Percentiles rank a stretch among this genome's conserved stretches.
phyloP scores from a whole-genome alignment of 1,140 invertebrate species.

The Drosophila truncata region DNA sequence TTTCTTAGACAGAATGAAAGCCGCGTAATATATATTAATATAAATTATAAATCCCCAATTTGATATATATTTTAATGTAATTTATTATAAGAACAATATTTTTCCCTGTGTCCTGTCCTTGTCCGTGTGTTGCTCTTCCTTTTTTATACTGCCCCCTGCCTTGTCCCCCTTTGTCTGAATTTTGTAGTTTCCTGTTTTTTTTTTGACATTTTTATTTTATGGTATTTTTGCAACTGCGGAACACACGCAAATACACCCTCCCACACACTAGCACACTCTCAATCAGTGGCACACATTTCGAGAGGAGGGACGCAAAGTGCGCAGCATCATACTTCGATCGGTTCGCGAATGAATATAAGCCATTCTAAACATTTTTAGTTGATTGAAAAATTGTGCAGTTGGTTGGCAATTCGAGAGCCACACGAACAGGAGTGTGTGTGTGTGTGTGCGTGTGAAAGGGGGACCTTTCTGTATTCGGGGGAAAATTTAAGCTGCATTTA shows the following conservation, averaged over 20 bases:
- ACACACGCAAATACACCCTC: slow-evolving; percentile 31
- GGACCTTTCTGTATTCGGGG: slow-evolving; percentile 7
- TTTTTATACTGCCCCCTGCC: neutral
- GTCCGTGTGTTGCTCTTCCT: neutral
- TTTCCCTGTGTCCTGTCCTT: neutral
- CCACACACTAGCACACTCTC: slow-evolving; percentile 18
- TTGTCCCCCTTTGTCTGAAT: slow-evolving; percentile 5
- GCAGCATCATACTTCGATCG: slow-evolving; percentile 53
- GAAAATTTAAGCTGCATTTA: slow-evolving; percentile 74
- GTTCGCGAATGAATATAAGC: slow-evolving; percentile 69
- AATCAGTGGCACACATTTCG: slow-evolving; percentile 74
- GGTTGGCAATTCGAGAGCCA: slow-evolving; percentile 63
- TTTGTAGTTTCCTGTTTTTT: slow-evolving; percentile 20
- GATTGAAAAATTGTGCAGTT: slow-evolving; percentile 83
- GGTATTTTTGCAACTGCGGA: slow-evolving; percentile 54
- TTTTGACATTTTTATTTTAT: slow-evolving; percentile 73
- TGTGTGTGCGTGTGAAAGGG: neutral
- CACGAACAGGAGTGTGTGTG: slow-evolving; percentile 4
- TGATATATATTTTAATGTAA: too few species aligned
- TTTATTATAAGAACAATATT: neutral
- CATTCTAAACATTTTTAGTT: slow-evolving; percentile 82
- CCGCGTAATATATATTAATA: neutral
- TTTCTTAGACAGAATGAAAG: neutral
- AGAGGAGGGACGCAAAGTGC: slow-evolving; percentile 4
- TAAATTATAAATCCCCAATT: too few species aligned